These are phyloP conservation scores for Telmatochromis brichardi DNA, from an alignment of 2,113 vertebrate genomes.

Conservation along the genomic window DNA sequence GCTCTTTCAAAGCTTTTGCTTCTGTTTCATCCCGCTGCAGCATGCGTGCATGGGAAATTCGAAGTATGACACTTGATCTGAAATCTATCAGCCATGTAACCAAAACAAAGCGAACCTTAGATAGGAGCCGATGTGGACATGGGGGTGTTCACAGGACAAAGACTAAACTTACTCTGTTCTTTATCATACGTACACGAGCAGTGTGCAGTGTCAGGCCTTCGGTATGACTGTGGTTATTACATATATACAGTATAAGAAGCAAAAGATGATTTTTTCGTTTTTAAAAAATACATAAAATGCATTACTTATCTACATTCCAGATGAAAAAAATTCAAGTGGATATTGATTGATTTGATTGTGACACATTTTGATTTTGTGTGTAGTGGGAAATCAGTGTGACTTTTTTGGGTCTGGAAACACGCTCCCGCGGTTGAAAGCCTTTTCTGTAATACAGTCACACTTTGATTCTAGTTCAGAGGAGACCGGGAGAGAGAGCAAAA, in stretches of 20 bases:
- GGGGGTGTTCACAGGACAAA: background rate
- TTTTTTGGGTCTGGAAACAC: constrained; percentile 88
- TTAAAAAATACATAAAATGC: background rate
- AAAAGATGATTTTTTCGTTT: background rate
- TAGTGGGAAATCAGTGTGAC: constrained; percentile 44
- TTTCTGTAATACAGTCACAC: constrained; percentile 80
- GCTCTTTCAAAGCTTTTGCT: background rate
- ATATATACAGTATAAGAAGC: background rate
- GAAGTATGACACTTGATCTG: background rate
- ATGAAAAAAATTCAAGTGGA: background rate
- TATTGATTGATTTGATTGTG: background rate
- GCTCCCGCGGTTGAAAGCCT: constrained; percentile 64
- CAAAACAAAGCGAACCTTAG: background rate
- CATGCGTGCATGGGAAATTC: too few relatives aligned
- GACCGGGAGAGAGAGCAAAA: background rate
- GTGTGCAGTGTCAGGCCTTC: background rate
- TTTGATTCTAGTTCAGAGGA: constrained; percentile 74
- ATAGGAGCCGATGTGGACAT: background rate
- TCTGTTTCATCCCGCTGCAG: background rate
- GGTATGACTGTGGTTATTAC: background rate
- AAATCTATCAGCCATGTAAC: background rate
- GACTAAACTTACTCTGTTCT: background rate
- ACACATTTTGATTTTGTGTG: background rate
- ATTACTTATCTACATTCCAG: background rate
- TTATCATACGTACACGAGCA: background rate